Percentiles rank a stretch among this genome's conserved stretches.
Evolutionary conservation across 2,113 vertebrate species (phyloP).

Genomic region (Loxodonta africana): DNA sequence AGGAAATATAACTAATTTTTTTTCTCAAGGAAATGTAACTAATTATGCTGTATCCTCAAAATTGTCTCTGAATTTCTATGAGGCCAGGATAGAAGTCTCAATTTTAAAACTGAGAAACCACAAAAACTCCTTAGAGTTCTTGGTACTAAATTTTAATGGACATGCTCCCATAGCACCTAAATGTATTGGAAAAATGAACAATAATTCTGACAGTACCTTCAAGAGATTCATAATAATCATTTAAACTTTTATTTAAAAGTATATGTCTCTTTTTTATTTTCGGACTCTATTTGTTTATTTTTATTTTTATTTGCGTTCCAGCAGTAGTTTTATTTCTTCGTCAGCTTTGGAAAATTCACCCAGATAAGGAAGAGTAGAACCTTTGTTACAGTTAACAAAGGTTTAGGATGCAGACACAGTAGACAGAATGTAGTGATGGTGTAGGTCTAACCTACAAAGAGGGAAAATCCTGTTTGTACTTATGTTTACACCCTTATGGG

Average conservation of each 20-base stretch:
- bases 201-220: neutral
- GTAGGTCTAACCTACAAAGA: neutral
- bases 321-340: slow-evolving; percentile 22
- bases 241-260: slow-evolving; percentile 46
- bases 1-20: slow-evolving; percentile 24
- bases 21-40: neutral
- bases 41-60: slow-evolving; percentile 58
- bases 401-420: neutral
- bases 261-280: neutral
- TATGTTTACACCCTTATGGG: slow-evolving; percentile 8
- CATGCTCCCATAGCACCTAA: slow-evolving; percentile 31
- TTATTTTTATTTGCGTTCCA: slow-evolving; percentile 60
- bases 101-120: slow-evolving; percentile 64
- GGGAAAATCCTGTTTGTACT: neutral
- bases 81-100: slow-evolving; percentile 18
- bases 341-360: slow-evolving; percentile 32
- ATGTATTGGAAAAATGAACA: slow-evolving; percentile 38
- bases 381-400: neutral
- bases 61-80: slow-evolving; percentile 26
- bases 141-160: slow-evolving; percentile 54
- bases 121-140: slow-evolving; percentile 35
- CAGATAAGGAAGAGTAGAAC: neutral
- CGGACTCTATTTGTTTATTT: slow-evolving; percentile 61
- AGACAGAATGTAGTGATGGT: neutral
- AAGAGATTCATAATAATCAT: slow-evolving; percentile 45